Conservation (phyloP, 1,140 invertebrate species). For the Sminthurides bifidus region DNA sequence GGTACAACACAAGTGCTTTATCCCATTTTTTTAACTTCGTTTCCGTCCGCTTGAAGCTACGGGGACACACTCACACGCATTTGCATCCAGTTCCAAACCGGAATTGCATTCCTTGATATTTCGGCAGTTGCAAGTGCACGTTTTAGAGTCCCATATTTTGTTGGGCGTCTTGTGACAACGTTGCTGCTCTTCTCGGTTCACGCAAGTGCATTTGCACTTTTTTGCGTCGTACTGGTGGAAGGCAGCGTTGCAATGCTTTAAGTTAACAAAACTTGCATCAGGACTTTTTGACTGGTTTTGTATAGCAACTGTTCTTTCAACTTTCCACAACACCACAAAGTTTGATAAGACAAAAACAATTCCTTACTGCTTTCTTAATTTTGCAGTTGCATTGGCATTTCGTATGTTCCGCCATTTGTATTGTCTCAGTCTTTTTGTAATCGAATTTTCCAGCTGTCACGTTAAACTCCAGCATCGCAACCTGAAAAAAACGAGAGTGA, state of each 20-base stretch:
- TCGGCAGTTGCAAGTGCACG: conserved; percentile 15
- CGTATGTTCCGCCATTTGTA: background rate
- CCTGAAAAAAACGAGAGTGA: too few species aligned
- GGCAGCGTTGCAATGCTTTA: conserved; percentile 14
- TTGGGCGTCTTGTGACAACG: background rate
- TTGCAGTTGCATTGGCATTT: conserved; percentile 14
- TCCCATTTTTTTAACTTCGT: background rate
- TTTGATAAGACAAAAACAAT: background rate
- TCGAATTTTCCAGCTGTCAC: conserved; percentile 3
- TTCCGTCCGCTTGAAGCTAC: background rate
- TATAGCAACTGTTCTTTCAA: too few species aligned
- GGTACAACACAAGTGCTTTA: background rate
- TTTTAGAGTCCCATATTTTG: conserved; percentile 11
- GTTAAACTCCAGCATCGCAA: conserved; percentile 7
- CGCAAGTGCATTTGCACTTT: conserved; percentile 15
- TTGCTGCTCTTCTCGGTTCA: conserved; percentile 1
- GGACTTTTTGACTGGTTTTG: background rate
- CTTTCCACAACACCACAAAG: too few species aligned
- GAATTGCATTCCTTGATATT: conserved; percentile 9
- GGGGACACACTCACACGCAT: conserved; percentile 8
- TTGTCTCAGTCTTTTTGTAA: background rate
- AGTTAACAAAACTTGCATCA: background rate
- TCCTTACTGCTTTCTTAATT: conserved; percentile 10
- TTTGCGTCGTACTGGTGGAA: conserved; percentile 6
- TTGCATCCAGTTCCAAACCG: conserved; percentile 6